Evolutionary conservation across 1,140 invertebrate species (phyloP).

Genomic region (Cherax destructor): DNA sequence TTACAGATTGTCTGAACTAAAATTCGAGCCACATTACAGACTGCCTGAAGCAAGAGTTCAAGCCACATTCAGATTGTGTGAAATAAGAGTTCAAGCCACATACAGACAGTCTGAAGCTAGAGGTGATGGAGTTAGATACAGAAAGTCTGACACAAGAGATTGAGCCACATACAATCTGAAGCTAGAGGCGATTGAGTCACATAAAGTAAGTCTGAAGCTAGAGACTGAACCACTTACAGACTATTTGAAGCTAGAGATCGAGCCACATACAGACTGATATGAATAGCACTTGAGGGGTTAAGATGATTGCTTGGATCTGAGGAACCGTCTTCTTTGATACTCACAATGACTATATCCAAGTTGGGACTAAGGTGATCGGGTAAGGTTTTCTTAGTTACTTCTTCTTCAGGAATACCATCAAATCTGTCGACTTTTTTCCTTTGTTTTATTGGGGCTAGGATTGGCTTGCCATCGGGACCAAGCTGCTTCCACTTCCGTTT

Average conservation of each 20-base stretch:
- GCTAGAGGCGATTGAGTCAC: neutral
- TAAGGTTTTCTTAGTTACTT: constrained; percentile 92
- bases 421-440: constrained; percentile 97
- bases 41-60: neutral
- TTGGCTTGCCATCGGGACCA: constrained; percentile 49
- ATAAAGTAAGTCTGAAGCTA: neutral
- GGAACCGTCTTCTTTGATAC: constrained; percentile 76
- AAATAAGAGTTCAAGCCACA: neutral
- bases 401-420: constrained; percentile 97
- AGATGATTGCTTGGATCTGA: neutral
- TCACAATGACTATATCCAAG: constrained; percentile 98
- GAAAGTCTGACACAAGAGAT: neutral
- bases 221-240: too few species aligned
- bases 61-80: neutral
- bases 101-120: neutral
- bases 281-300: neutral
- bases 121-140: neutral
- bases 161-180: too few species aligned
- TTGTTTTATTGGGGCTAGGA: constrained; percentile 62
- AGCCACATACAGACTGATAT: constrained; percentile 1
- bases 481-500: constrained; percentile 64
- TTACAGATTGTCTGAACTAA: too few species aligned
- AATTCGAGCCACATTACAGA: neutral
- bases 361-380: constrained; percentile 94
- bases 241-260: too few species aligned